Conservation (phyloP, 2,888 invertebrate genomes). For the Microplitis manilae region DNA sequence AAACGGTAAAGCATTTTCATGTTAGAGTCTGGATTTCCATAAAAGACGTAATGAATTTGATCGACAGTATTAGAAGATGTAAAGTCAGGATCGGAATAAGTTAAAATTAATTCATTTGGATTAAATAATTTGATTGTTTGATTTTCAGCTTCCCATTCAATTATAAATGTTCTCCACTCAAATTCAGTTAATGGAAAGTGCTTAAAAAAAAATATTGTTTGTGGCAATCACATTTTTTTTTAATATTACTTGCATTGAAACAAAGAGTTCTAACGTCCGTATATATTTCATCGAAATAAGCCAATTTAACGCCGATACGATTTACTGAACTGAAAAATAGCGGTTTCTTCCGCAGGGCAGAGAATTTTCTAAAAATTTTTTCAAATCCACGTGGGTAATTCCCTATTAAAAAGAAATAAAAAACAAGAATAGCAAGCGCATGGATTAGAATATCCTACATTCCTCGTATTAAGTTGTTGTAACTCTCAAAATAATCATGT, state of each 20-base stretch:
- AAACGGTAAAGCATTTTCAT: slow-evolving; percentile 47
- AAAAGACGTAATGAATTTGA: slow-evolving; percentile 39
- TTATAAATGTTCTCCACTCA: slow-evolving; percentile 56
- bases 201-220: slow-evolving; percentile 41
- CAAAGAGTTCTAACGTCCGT: too few species aligned
- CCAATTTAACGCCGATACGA: too few species aligned
- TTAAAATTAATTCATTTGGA: slow-evolving; percentile 38
- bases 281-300: too few species aligned
- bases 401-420: too few species aligned
- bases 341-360: too few species aligned
- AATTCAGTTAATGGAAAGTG: slow-evolving; percentile 41
- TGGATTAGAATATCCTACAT: too few species aligned
- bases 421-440: too few species aligned
- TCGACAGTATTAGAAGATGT: not conserved
- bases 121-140: slow-evolving; percentile 49
- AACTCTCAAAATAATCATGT: too few species aligned
- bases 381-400: too few species aligned
- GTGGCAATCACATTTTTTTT: not conserved
- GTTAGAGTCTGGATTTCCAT: slow-evolving; percentile 23
- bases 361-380: too few species aligned
- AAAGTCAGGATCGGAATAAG: slow-evolving; percentile 29
- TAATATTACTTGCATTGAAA: not conserved
- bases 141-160: slow-evolving; percentile 49
- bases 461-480: too few species aligned
- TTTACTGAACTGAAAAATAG: too few species aligned